Evolutionary conservation across 1,140 invertebrate species (phyloP), one percentile per base, ranked within the genome.

Genomic region (Tetragonula clypearis): DNA sequence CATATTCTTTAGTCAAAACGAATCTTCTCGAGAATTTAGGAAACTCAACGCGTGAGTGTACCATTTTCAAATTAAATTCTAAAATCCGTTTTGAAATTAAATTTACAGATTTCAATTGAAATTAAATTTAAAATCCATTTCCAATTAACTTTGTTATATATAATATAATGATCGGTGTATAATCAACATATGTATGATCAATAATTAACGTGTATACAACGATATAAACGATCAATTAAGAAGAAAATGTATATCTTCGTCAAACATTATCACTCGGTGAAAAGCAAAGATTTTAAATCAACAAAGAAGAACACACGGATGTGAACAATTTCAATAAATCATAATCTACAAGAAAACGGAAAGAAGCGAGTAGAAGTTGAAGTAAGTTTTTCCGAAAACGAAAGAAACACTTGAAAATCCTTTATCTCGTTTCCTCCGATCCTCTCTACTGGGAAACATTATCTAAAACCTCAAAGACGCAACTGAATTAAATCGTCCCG

Each of bases 401-500:
- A 74, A 74, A 56, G 73, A 56, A n/a, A 74, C 73, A 55, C 41
- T 56, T 14, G 73, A 1, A 74, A 56, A 74, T 53, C n/a, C n/a
- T 41, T 41, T 49, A 72, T n/a, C 21, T 72, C 21, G 41, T 73
- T 21, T 30, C 21, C 21, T 73, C 15, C 11, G 19, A 30, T 26
- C 21, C 35, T 53, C 21, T 23, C 41, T 66, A 5, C 19, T 2
- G 11, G 55, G 14, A 26, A 80, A 56, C 11, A 19, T 80, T 71
- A 41, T 26, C 55, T 41, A 30, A 49, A 53, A 53, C 72, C 41
- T 65, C 41, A 35, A 17, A 66, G 41, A 55, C n/a, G 68, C 15
- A 30, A 30, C 26, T 56, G 62, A 53, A 76, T 82, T 82, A 66
- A 82, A 55, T 82, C n/a, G 60, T n/a, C 41, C 41, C 9, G 55